Evolutionary conservation across 2,797 vertebrate species (phyloP).

Genomic region (Amphiprion clarkii): DNA sequence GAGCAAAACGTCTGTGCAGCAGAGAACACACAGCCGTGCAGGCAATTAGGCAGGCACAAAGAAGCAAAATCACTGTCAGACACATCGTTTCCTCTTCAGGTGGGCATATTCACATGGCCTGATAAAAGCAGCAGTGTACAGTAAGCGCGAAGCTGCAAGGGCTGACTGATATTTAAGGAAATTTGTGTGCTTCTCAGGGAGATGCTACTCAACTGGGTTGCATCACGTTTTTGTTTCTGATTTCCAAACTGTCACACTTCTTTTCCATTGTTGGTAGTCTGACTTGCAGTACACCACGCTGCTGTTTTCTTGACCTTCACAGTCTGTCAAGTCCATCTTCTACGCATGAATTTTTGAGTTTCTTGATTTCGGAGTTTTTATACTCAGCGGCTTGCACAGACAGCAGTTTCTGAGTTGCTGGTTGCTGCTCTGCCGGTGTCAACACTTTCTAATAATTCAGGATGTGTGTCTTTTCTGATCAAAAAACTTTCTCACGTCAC

Average conservation of each 20-base stretch:
- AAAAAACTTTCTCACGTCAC: background rate
- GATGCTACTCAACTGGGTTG: background rate
- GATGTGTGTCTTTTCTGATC: slow-evolving; percentile 5
- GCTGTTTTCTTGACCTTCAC: slow-evolving; percentile 4
- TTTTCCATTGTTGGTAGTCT: background rate
- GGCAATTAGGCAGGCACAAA: background rate
- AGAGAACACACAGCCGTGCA: background rate
- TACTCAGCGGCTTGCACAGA: background rate
- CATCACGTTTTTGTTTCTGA: background rate
- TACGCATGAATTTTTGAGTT: background rate
- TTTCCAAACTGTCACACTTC: background rate
- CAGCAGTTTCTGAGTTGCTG: slow-evolving; percentile 5
- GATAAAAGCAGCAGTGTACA: background rate
- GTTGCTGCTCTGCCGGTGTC: background rate
- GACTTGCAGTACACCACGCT: background rate
- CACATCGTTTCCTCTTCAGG: background rate
- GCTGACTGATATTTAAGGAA: background rate
- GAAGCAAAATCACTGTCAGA: background rate
- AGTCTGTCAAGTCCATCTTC: slow-evolving; percentile 9
- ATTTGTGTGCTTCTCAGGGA: background rate
- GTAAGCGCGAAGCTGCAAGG: background rate
- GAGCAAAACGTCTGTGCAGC: background rate
- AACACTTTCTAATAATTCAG: background rate
- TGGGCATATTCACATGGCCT: background rate
- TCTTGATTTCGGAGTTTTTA: slow-evolving; percentile 8